Conservation (phyloP, 2,113 vertebrate genomes). For the Psilopogon haemacephalus region DNA sequence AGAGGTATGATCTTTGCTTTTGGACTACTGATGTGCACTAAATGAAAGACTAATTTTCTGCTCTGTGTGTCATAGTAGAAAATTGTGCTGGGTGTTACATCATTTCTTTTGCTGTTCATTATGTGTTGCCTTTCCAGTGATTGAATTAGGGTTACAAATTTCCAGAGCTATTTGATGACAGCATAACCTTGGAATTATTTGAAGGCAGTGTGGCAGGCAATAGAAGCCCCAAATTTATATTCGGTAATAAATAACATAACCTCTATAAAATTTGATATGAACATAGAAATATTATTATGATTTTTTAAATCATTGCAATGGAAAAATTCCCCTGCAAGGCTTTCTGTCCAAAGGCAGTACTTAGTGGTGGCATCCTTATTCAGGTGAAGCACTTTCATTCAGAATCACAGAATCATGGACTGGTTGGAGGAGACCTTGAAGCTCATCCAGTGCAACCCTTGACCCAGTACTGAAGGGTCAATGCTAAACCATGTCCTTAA, state of each 20-base stretch:
- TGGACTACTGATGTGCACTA: neutral
- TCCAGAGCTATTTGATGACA: neutral
- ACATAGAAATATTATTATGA: slow-evolving; percentile 36
- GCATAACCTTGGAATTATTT: slow-evolving; percentile 55
- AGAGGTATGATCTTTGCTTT: neutral
- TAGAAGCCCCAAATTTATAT: slow-evolving; percentile 11
- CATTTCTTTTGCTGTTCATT: neutral
- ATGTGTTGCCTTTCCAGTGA: neutral
- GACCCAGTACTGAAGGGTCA: too few relatives aligned
- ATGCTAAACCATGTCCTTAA: too few relatives aligned
- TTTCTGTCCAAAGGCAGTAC: neutral
- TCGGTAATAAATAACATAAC: slow-evolving; percentile 30
- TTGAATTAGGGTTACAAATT: slow-evolving; percentile 41
- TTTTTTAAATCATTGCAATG: slow-evolving; percentile 17
- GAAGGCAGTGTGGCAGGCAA: neutral
- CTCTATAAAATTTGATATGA: slow-evolving; percentile 30
- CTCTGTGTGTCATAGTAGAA: slow-evolving; percentile 35
- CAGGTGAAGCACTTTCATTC: neutral
- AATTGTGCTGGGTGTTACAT: neutral
- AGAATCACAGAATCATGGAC: too few relatives aligned
- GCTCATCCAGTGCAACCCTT: too few relatives aligned
- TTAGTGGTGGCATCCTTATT: neutral
- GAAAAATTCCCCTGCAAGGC: neutral
- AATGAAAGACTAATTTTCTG: slow-evolving; percentile 41
- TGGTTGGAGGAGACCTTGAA: too few relatives aligned